phyloP scores from a whole-genome alignment of 2,113 vertebrate species.

The Uria lomvia region DNA sequence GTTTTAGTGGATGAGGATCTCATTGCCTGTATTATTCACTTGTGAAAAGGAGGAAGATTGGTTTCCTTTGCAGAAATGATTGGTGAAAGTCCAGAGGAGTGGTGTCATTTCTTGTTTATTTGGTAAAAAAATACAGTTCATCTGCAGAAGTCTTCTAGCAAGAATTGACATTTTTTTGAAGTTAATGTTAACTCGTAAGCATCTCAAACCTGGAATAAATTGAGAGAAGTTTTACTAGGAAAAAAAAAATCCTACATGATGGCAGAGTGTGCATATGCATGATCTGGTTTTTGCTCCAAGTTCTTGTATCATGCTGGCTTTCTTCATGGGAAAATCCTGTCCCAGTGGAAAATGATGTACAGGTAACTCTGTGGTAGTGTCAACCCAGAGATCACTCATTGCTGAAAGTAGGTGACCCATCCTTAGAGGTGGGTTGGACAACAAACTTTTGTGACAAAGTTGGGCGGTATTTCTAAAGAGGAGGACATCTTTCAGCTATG shows the following conservation, averaged over 20 bases:
- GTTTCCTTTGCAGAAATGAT: not conserved
- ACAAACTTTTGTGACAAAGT: not conserved
- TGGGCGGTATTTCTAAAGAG: not conserved
- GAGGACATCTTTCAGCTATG: not conserved
- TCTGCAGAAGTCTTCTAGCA: not conserved
- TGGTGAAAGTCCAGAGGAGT: not conserved
- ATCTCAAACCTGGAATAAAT: not conserved
- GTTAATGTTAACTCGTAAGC: not conserved
- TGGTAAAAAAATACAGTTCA: not conserved
- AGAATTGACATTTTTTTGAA: not conserved
- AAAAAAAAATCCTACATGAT: not conserved
- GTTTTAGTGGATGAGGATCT: not conserved
- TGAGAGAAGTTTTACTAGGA: not conserved
- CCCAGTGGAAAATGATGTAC: not conserved
- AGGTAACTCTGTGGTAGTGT: not conserved
- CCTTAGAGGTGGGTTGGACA: not conserved
- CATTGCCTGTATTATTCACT: not conserved
- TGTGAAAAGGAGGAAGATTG: not conserved
- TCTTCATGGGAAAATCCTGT: not conserved
- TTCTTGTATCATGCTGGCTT: not conserved
- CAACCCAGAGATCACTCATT: not conserved
- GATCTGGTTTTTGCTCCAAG: not conserved
- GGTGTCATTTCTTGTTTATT: not conserved
- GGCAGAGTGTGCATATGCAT: not conserved
- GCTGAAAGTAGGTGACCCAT: not conserved